Conservation (phyloP, 2,888 invertebrate species). For the Agonopterix heracliana region DNA sequence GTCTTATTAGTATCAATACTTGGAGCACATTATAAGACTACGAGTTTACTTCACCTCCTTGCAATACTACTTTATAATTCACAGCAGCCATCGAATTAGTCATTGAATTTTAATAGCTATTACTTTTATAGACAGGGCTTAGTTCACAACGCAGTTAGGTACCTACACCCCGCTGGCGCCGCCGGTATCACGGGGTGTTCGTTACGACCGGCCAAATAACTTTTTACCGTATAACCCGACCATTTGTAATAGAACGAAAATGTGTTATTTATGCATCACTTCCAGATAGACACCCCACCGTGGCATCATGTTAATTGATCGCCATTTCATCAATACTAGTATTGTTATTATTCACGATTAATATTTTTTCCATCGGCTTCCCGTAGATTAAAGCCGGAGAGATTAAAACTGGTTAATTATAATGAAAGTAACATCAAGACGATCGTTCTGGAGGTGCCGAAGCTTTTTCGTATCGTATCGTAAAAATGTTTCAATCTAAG, state of each 20-base stretch:
- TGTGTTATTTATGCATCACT: slow-evolving; percentile 61
- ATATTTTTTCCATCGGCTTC: neutral
- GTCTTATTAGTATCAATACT: no score
- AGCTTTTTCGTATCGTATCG: slow-evolving; percentile 25
- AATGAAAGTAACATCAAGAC: slow-evolving; percentile 24
- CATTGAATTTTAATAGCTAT: slow-evolving; percentile 20
- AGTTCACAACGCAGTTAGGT: slow-evolving; percentile 29
- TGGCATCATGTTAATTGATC: slow-evolving; percentile 57
- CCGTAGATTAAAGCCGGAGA: neutral
- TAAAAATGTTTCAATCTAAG: slow-evolving; percentile 10
- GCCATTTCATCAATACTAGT: slow-evolving; percentile 53
- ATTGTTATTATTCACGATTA: slow-evolving; percentile 37
- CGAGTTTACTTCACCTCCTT: no score
- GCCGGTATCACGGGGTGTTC: slow-evolving; percentile 45
- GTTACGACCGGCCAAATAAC: slow-evolving; percentile 40
- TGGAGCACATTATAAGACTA: no score
- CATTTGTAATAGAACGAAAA: slow-evolving; percentile 52
- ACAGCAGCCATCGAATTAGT: no score
- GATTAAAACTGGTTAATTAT: slow-evolving; percentile 23
- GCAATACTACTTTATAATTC: no score
- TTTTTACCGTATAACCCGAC: slow-evolving; percentile 53
- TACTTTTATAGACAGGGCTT: slow-evolving; percentile 29
- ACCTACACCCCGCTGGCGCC: slow-evolving; percentile 45
- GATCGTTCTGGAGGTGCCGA: slow-evolving; percentile 23
- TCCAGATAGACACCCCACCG: slow-evolving; percentile 47